Evolutionary conservation across 2,113 vertebrate species (phyloP).

Genomic region (Apodemus speciosus): DNA sequence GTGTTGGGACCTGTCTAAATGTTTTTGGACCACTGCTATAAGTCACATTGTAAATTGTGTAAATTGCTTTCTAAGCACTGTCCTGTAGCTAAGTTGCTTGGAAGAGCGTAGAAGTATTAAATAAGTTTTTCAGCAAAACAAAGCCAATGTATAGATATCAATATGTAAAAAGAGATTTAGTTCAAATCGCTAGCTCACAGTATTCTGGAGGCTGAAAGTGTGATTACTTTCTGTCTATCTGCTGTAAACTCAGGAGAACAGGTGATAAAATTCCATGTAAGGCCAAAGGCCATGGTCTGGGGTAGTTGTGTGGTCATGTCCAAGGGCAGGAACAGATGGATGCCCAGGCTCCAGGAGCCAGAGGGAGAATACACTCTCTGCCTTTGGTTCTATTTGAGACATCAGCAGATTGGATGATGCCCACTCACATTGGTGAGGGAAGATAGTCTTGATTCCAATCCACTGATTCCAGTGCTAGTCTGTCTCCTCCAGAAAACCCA

Average conservation of each 20-base stretch:
- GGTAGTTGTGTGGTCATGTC: background rate
- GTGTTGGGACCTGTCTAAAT: background rate
- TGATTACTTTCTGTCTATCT: background rate
- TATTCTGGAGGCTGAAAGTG: background rate
- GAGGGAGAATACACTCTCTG: background rate
- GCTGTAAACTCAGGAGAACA: background rate
- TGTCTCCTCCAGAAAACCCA: background rate
- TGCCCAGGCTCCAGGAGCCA: background rate
- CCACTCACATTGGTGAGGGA: background rate
- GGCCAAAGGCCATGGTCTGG: background rate
- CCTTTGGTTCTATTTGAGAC: background rate
- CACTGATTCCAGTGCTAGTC: background rate
- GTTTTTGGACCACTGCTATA: background rate
- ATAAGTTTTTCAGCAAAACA: background rate
- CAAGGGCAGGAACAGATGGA: background rate
- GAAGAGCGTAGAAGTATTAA: background rate
- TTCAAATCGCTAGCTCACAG: background rate
- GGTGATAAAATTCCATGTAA: background rate
- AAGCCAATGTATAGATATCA: background rate
- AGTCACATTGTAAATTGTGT: background rate
- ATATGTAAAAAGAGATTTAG: background rate
- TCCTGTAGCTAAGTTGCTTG: background rate
- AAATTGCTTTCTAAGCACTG: conserved; percentile 28
- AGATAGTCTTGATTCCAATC: background rate
- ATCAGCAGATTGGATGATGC: conserved; percentile 12